Base-by-base conservation (phyloP, 2,888 invertebrate genomes). In the Scaptomyza cyrtandrae region DNA sequence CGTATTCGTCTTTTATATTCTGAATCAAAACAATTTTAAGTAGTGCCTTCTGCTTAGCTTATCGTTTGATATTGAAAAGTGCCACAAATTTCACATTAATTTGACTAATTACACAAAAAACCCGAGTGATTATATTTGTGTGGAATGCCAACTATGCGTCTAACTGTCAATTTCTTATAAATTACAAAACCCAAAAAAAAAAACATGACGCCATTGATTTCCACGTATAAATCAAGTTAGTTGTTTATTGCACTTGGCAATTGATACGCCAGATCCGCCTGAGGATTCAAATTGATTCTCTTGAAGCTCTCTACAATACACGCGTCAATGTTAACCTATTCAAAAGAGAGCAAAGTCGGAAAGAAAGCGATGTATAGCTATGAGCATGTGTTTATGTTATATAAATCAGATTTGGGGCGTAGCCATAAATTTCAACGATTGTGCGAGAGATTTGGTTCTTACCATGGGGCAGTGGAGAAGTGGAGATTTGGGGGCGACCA, bases 191-290 rank as follows among this genome's bases (percentile, higher is more conserved):
- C 70, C 35, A 78, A 79, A 78, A 86, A 78, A 88, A 78, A 86
- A 78, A 88, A 75, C 69, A 88, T 86, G 80, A 74, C 80, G 83
- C 75, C 84, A 84, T 74, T 86, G 75, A 86, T 87, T 84, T 87
- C 88, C 68, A 53, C 70, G 84, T 84, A 84, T 70, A 67, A 65
- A 53, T 55, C 59, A 45, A 72, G 62, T 53, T 50, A 37, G 13
- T 1, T 7, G 39, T 50, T 6, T 0, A 10, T 33, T 13, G 44
- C 67, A 75, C 71, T 80, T 49, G 60, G 62, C 19, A 65, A 49
- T 35, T 48, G 11, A 24, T 24, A 24, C 3, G 24, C 24, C 24
- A 3, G 4, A 24, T 4, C 24, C 24, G 24, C 2, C 5, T 24
- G 59, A 67, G 66, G 72, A 57, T 63, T 63, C 14, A 10, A 1